Evolutionary conservation across 2,888 invertebrate genomes (phyloP), one percentile per base, ranked within the genome.

Genomic region (Busseola fusca): DNA sequence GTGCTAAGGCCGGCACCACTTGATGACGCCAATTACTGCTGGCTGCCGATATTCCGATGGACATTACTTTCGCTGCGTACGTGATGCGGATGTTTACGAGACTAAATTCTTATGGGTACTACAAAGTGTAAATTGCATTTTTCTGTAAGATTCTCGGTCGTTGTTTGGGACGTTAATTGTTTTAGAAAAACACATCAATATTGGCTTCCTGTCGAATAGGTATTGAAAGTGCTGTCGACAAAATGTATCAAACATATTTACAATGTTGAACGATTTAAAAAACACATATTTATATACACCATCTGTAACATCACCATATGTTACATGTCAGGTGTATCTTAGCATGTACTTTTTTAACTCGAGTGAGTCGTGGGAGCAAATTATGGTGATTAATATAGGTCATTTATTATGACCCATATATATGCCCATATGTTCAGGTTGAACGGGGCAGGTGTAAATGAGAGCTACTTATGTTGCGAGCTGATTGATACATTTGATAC

Each of bases 401-500:
- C 63, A 34, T 34, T 4, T 34, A 34, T 34, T 34, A 34, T 34
- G 34, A 7, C 34, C 2, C 34, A 37, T 81, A 56, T 34, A 76
- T 76, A 62, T 30, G 48, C 12, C 18, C 60, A 57, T 80, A 59
- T 34, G 64, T 76, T 69, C 62, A 42, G 42, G 57, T 34, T 30
- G 48, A 40, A 42, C n/a, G 18, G 30, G 34, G 63, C 67, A 67
- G 73, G 64, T 80, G 71, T 56, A 58, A 48, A 76, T 60, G 42
- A 60, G 69, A 14, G 27, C 64, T 72, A 62, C 66, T 64, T 66
- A 48, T 3, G 64, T 59, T 63, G n/a, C 60, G 30, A 34, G 70
- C 56, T 81, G 74, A 81, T 64, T 71, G 71, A 81, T 80, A 70
- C 62, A 48, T 62, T 54, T 42, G 68, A 59, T 63, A 65, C 56